A percentile compares a stretch with the other conserved stretches of the same genome.
Evolutionary conservation across 1,140 invertebrate species (phyloP).

Genomic region (Eupeodes corollae): DNA sequence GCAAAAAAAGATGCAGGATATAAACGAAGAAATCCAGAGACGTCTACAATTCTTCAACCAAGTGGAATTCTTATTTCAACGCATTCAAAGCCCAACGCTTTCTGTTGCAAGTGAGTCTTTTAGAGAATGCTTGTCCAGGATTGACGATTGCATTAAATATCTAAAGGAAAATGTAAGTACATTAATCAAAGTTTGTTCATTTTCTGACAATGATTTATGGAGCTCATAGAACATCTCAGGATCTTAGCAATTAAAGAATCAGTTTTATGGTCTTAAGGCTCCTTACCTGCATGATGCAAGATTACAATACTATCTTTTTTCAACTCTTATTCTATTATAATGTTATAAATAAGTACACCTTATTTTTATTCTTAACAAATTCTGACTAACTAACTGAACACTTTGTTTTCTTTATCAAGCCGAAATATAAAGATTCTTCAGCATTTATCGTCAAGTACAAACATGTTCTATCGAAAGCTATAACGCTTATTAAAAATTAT

Average conservation of each 20-base stretch:
- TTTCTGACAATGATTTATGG: too few relatives aligned
- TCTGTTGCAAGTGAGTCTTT: constrained; percentile 75
- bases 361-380: too few relatives aligned
- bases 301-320: too few relatives aligned
- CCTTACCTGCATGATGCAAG: too few relatives aligned
- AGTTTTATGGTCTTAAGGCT: too few relatives aligned
- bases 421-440: constrained; percentile 60
- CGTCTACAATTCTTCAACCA: constrained; percentile 78
- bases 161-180: constrained; percentile 65
- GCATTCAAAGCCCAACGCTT: constrained; percentile 64
- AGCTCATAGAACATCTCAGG: too few relatives aligned
- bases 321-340: too few relatives aligned
- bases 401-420: too few relatives aligned
- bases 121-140: constrained; percentile 64
- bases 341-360: too few relatives aligned
- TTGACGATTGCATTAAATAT: constrained; percentile 81
- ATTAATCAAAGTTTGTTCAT: too few relatives aligned
- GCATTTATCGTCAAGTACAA: constrained; percentile 62
- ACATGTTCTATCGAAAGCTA: constrained; percentile 66
- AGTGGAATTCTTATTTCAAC: constrained; percentile 66
- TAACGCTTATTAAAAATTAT: constrained; percentile 66
- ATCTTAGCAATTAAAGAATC: too few relatives aligned
- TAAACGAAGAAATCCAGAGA: constrained; percentile 67
- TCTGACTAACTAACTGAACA: too few relatives aligned
- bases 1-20: constrained; percentile 68